Percentiles rank a stretch among this genome's conserved stretches.
These are phyloP conservation scores for Cavia porcellus DNA, from an alignment of 2,113 vertebrate genomes.

Conservation along the genomic window DNA sequence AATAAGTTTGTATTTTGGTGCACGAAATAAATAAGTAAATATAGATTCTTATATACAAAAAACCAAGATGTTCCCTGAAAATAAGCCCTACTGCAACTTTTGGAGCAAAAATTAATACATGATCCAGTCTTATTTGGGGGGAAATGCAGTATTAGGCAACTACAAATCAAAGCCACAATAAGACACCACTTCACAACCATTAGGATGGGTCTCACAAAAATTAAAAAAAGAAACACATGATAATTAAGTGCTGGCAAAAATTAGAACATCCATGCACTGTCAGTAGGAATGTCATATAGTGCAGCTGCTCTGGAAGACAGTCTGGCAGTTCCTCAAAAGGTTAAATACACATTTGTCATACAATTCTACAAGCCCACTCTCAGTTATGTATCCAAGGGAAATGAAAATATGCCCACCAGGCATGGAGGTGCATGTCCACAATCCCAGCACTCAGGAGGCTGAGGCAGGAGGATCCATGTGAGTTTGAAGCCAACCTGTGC, in stretches of 20 bases:
- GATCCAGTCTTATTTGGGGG: neutral
- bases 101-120: neutral
- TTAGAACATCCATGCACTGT: neutral
- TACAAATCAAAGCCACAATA: conserved; percentile 50
- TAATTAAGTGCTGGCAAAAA: conserved; percentile 29
- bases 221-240: neutral
- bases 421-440: neutral
- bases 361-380: neutral
- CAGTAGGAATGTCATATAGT: neutral
- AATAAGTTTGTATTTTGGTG: neutral
- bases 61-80: neutral
- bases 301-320: conserved; percentile 10
- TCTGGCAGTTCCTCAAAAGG: conserved; percentile 7
- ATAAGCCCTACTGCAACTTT: neutral
- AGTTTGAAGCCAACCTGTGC: neutral
- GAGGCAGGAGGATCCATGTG: neutral
- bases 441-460: neutral
- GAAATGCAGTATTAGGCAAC: neutral
- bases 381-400: neutral
- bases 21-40: neutral
- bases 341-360: conserved; percentile 26
- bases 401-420: conserved; percentile 12
- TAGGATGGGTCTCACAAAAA: neutral
- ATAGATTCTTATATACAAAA: neutral
- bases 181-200: neutral